These are phyloP conservation scores for Cossypha dichroa DNA, from an alignment of 2,797 vertebrate species.

Conservation along the genomic window DNA sequence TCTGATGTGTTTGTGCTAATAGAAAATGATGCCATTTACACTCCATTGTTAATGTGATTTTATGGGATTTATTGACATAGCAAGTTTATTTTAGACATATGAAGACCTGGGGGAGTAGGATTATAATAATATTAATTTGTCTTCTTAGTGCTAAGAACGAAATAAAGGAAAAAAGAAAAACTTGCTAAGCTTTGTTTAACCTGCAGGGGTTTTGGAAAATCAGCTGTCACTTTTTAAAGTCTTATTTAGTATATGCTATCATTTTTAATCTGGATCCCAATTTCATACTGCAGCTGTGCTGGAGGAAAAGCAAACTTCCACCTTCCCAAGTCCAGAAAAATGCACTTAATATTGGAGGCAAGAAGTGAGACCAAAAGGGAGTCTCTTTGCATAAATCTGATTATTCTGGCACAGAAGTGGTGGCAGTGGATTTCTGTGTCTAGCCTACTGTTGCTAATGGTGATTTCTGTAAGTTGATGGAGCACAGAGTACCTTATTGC, in stretches of 20 bases:
- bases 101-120: not conserved
- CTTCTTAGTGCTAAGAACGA: not conserved
- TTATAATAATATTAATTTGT: not conserved
- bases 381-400: conserved; percentile 13
- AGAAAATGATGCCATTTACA: conserved; percentile 6
- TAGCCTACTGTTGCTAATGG: conserved; percentile 28
- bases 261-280: conserved; percentile 45
- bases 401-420: not conserved
- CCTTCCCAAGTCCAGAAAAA: conserved; percentile 55
- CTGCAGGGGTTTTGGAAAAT: conserved; percentile 14
- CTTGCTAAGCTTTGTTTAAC: conserved; percentile 5
- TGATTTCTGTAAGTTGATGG: conserved; percentile 50
- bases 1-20: not conserved
- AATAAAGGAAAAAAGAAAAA: not conserved
- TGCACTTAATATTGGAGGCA: conserved; percentile 59
- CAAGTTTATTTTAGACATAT: not conserved
- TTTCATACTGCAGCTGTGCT: conserved; percentile 32
- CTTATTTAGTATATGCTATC: conserved; percentile 1
- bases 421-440: conserved; percentile 38
- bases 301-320: conserved; percentile 44
- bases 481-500: conserved; percentile 17
- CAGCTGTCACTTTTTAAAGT: conserved; percentile 44
- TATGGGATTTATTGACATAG: not conserved
- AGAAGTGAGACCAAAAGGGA: conserved; percentile 22
- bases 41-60: not conserved